Conservation (phyloP, 2,113 vertebrate genomes). For the Centrocercus urophasianus region DNA sequence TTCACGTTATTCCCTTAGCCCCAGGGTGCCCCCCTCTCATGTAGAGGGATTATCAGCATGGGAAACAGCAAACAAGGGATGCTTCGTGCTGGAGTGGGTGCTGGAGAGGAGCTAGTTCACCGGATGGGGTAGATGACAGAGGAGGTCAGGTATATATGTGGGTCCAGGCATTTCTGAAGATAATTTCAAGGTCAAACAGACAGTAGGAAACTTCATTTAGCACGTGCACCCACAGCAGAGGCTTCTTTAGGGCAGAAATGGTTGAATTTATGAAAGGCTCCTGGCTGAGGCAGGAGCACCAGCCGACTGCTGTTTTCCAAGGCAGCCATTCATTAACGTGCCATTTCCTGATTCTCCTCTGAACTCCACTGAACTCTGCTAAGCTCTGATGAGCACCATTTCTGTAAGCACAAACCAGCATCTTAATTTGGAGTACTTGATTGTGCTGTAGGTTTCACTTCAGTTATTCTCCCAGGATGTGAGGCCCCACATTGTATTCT, state of each 20-base stretch:
- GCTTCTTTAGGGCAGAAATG: constrained; percentile 11
- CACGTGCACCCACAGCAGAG: not conserved
- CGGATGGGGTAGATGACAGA: not conserved
- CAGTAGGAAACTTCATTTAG: not conserved
- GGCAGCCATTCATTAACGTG: constrained; percentile 34
- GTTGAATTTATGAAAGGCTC: constrained; percentile 23
- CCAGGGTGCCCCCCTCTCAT: not conserved
- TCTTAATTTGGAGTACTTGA: constrained; percentile 34
- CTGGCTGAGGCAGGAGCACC: not conserved
- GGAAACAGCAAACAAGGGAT: not conserved
- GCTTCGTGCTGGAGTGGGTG: not conserved
- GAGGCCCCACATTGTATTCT: not conserved
- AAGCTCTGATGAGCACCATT: constrained; percentile 37
- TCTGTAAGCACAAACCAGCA: constrained; percentile 53
- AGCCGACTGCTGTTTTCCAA: constrained; percentile 27
- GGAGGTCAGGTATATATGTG: not conserved
- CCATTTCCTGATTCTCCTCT: constrained; percentile 27
- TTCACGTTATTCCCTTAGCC: not conserved
- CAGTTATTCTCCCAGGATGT: constrained; percentile 3
- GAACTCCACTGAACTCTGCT: constrained; percentile 40
- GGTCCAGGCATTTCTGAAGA: not conserved
- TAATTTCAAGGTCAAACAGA: not conserved
- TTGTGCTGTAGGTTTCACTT: not conserved
- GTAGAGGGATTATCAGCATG: accelerated
- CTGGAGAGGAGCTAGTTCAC: not conserved